A percentile compares a stretch with the other conserved stretches of the same genome.
These are phyloP conservation scores for Ferdinandea cuprea DNA, from an alignment of 2,888 invertebrate genomes.

Conservation along the genomic window DNA sequence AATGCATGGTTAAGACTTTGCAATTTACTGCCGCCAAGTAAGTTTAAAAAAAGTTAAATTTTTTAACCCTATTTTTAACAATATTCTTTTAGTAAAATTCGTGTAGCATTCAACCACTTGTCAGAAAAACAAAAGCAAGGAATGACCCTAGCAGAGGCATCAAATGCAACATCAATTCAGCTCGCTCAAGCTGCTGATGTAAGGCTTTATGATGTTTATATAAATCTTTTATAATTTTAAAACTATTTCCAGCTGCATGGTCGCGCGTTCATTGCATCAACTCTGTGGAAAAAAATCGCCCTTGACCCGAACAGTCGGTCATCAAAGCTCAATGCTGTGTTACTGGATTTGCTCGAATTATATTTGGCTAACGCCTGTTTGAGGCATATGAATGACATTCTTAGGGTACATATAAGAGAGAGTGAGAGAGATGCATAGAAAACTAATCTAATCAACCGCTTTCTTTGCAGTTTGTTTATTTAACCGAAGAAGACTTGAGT, in stretches of 20 bases:
- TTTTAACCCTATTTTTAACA: no score
- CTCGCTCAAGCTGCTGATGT: conserved; percentile 91
- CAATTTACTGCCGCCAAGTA: conserved; percentile 83
- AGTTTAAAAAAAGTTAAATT: no score
- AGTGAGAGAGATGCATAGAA: no score
- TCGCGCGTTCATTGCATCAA: conserved; percentile 90
- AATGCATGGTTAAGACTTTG: conserved; percentile 81
- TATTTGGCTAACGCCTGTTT: conserved; percentile 91
- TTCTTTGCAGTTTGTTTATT: conserved; percentile 79
- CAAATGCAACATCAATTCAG: conserved; percentile 92
- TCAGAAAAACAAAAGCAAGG: conserved; percentile 87
- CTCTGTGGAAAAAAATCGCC: conserved; percentile 86
- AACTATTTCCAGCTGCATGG: conserved; percentile 93
- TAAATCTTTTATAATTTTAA: no score
- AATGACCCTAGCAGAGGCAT: conserved; percentile 88
- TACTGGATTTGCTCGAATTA: conserved; percentile 90
- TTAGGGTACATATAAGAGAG: conserved; percentile 87
- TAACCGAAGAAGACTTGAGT: conserved; percentile 79
- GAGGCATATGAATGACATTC: conserved; percentile 89
- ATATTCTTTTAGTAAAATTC: conserved; percentile 88
- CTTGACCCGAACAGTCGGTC: conserved; percentile 84
- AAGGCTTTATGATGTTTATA: no score
- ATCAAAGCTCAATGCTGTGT: conserved; percentile 85
- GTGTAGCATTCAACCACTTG: conserved; percentile 87
- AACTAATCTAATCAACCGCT: no score